A percentile compares a stretch with the other conserved stretches of the same genome.
Evolutionary conservation across 2,797 vertebrate species (phyloP).

Genomic region (Eupleurogrammus muticus): DNA sequence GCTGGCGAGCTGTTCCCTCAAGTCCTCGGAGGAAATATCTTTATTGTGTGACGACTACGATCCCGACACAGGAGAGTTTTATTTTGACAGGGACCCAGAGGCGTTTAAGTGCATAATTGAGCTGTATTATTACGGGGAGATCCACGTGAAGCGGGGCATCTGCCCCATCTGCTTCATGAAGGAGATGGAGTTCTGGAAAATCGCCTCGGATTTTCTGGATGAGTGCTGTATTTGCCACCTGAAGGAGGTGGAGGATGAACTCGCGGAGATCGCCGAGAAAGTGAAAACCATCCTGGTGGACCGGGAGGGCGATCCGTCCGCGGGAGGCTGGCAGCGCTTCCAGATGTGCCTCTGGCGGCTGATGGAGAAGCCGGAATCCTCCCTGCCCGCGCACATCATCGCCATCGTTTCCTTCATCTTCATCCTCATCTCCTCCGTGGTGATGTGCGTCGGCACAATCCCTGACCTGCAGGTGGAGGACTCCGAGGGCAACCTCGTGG

Average conservation of each 20-base stretch:
- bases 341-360: conserved; percentile 93
- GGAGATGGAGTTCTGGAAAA: conserved; percentile 98
- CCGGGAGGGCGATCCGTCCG: conserved; percentile 86
- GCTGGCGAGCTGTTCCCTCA: conserved; percentile 84
- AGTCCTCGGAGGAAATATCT: conserved; percentile 87
- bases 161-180: conserved; percentile 96
- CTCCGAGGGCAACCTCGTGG: conserved; percentile 86
- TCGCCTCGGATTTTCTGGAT: conserved; percentile 90
- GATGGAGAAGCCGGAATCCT: conserved; percentile 97
- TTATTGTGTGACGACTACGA: conserved; percentile 96
- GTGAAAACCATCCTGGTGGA: conserved; percentile 93
- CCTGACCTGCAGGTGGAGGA: conserved; percentile 94
- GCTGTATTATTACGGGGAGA: conserved; percentile 93
- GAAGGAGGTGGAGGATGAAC: conserved; percentile 91
- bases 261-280: conserved; percentile 93
- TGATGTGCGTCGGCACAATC: conserved; percentile 96
- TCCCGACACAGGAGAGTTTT: conserved; percentile 91
- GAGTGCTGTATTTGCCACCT: conserved; percentile 92
- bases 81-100: conserved; percentile 97
- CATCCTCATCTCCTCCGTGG: conserved; percentile 92
- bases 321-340: conserved; percentile 87
- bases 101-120: conserved; percentile 94
- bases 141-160: conserved; percentile 95
- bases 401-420: conserved; percentile 95
- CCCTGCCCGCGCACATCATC: conserved; percentile 88